A percentile compares a stretch with the other conserved stretches of the same genome.
phyloP scores from a whole-genome alignment of 2,888 invertebrate genomes.

The Metellina segmentata region DNA sequence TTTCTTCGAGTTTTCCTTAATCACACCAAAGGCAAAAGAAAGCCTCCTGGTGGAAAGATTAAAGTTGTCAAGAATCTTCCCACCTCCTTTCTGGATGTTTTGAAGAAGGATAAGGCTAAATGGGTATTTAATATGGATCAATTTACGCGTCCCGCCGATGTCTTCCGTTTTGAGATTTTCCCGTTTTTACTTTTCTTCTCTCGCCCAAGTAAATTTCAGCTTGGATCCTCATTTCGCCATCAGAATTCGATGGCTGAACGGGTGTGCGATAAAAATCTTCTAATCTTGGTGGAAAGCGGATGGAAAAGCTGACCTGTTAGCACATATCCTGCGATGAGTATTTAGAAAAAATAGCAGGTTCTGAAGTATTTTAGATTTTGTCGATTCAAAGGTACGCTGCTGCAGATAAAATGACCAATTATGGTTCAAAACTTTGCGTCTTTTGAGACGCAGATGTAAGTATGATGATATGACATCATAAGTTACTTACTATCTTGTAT shows the following conservation, averaged over 20 bases:
- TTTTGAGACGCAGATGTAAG: too few species aligned
- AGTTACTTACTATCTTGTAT: too few species aligned
- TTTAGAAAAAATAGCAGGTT: too few species aligned
- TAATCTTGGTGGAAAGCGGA: constrained; percentile 24
- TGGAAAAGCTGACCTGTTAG: constrained; percentile 1
- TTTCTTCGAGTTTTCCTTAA: constrained; percentile 16
- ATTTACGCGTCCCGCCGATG: constrained; percentile 39
- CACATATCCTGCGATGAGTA: too few species aligned
- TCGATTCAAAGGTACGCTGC: too few species aligned
- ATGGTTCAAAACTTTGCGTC: too few species aligned
- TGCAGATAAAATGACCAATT: too few species aligned
- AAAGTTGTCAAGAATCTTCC: constrained; percentile 62
- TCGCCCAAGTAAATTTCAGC: constrained; percentile 14
- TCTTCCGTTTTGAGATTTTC: constrained; percentile 23
- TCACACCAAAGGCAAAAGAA: constrained; percentile 36
- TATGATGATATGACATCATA: too few species aligned
- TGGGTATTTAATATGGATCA: constrained; percentile 73
- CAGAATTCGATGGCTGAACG: constrained; percentile 8
- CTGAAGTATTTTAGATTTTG: too few species aligned
- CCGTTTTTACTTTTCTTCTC: constrained; percentile 10
- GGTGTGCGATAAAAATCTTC: constrained; percentile 42
- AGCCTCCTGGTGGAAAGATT: constrained; percentile 26
- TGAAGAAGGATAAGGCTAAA: constrained; percentile 47
- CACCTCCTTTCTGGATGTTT: constrained; percentile 2
- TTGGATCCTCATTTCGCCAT: neutral